Evolutionary conservation across 2,888 invertebrate genomes (phyloP), one percentile per base, ranked within the genome.

Genomic region (Lithophane semibrunnea): DNA sequence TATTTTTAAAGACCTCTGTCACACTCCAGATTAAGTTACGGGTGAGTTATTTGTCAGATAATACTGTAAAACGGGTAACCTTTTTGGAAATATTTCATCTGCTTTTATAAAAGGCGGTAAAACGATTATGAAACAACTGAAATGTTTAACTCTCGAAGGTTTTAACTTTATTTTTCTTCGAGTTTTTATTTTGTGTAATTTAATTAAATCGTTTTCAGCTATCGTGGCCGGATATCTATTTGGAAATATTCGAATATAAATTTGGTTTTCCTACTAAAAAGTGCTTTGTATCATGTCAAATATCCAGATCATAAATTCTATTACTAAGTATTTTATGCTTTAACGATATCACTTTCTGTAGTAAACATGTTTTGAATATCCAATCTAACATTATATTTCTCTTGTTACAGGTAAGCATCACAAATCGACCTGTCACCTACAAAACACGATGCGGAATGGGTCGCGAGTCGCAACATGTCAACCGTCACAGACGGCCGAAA

Each of bases 331-430:
- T 56, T 3, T 2, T n/a, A 47, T 56, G 5, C 18, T 52, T 24
- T 42, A 3, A 29, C 29, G 7, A 49, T 29, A 77, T 54, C 5
- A 58, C 56, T 58, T n/a, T 29, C 29, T 52, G 16, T 18, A 60
- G 60, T 60, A 60, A 29, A 60, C 29, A 60, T 60, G 13, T 24
- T 58, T 56, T 24, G 47, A 37, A 52, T 29, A n/a, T 52, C 18
- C 21, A 13, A 63, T 75, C 61, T 85, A 79, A 86, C 54, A 61
- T 64, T 66, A 12, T 49, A 72, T 84, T 84, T 83, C 79, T 79
- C 65, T 91, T 91, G 90, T 92, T 92, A 79, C 91, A 92, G 92
- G 92, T 92, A 92, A 92, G 92, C 86, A 89, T 83, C 77, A 75
- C 67, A 75, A 73, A 77, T 84, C 68, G 61, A 75, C n/a, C 63